Base-by-base conservation (phyloP, 2,113 vertebrate genomes). In the Megaceryle torquata region DNA sequence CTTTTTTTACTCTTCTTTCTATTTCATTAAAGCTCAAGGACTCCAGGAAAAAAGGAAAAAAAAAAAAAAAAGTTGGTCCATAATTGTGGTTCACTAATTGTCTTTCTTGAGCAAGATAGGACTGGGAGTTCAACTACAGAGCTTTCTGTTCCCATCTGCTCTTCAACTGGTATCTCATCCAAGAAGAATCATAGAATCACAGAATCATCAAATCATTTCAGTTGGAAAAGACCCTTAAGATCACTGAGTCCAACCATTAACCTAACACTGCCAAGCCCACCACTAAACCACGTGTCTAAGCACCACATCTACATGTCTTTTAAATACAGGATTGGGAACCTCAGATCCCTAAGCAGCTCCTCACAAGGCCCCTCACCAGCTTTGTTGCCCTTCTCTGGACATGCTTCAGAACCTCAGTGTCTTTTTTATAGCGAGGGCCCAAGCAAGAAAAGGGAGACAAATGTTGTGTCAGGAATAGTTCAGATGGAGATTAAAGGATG, bases 401-500 rank as follows among this genome's bases (percentile, higher is more conserved):
- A 24, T 20, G 48, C 48, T 50, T 21, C 48, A 50, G 21, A 21
- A 50, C 21, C 48, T 13, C 21, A 6, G 48, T 50, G 48, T 50
- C 48, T 50, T 50, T 24, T 50, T 50, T 24, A 21, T 50, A 24
- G 11, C 20, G 48, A 50, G 21, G 11, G 48, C 21, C 22, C 48
- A 50, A 50, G 48, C 48, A 88, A 70, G 14, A 86, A 15, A 79
- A 91, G 5, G 22, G 44, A 77, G 43, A 71, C 10, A 88, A 93
- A 2, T 5, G 0, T 57, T 0, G 0, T 68, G 20, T 26, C 43
- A 75, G 26, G 28, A 83, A 64, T 9, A 69, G 39, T 56, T 86
- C 79, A 70, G 26, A 77, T 19, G 19, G 13, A 39, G 69, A 91
- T 59, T 37, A 86, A 70, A 86, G 41, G 48, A 78, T 71, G 31